Evolutionary conservation across 2,113 vertebrate species (phyloP), one percentile per base, ranked within the genome.

Genomic region (Dicrurus megarhynchus): DNA sequence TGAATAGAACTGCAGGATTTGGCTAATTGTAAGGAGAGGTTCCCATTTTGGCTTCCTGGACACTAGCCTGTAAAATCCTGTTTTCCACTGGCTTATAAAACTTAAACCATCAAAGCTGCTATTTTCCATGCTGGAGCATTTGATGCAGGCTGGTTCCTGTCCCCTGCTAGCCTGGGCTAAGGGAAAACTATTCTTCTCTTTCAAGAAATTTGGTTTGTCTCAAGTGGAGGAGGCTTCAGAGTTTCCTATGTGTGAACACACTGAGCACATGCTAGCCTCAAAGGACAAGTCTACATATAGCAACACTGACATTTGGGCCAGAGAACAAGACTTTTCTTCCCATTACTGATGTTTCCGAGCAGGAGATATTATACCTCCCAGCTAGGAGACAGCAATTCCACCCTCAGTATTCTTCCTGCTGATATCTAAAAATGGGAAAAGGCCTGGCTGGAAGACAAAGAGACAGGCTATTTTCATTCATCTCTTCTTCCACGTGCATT

Each of bases 31-130:
- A 86, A 57, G 22, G 1, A 83, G 35, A 92, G 35, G 24, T 63
- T 71, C 42, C 35, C 69, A 23, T 67, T 87, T 39, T 63, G 52
- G 27, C 84, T 90, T 92, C 68, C 65, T 65, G 59, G 75, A 80
- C 63, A 55, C 18, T 32, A 69, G 46, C 32, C 50, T 59, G 32
- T 39, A 90, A 96, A 93, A 93, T 90, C 82, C 52, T 80, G 11
- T 88, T 96, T 89, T 90, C 76, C 81, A 91, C 68, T 16, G 20
- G 41, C 50, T 93, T 81, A 84, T 30, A 85, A 83, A 92, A 88
- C 55, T 73, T 86, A 56, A 90, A 11, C 42, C 50, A 90, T 70
- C 50, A 81, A 88, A 84, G 64, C 42, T 81, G 35, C 68, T 32
- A 28, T 80, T 70, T 92, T 55, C 35, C 39, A 55, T 11, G 41